A percentile compares a stretch with the other conserved stretches of the same genome.
Evolutionary conservation across 2,113 vertebrate genomes (phyloP).

Genomic region (Ahaetulla prasina): DNA sequence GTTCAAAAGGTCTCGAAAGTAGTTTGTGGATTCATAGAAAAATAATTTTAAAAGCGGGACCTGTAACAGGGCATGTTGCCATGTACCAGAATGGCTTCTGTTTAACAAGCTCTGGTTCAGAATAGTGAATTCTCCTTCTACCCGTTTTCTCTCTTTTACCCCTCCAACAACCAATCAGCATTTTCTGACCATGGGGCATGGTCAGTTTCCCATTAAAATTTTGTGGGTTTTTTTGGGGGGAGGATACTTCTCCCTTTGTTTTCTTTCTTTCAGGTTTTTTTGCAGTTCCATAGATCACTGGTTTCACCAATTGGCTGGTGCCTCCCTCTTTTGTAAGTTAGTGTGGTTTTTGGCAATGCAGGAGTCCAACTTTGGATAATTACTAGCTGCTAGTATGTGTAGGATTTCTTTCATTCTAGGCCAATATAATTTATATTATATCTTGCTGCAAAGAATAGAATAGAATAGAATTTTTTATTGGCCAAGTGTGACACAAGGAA

Average conservation of each 20-base stretch:
- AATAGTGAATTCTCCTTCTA: not conserved
- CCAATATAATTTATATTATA: too few species aligned
- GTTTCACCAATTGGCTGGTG: not conserved
- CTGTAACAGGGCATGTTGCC: not conserved
- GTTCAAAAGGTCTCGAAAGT: not conserved
- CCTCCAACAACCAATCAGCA: not conserved
- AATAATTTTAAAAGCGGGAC: not conserved
- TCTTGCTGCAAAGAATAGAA: too few species aligned
- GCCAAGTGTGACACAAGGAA: too few species aligned
- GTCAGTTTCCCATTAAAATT: not conserved
- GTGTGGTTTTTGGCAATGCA: not conserved
- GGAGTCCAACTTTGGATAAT: not conserved
- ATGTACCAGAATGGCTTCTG: not conserved
- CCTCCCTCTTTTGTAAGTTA: not conserved
- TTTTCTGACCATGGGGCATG: not conserved
- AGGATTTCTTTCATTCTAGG: not conserved
- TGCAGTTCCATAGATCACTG: not conserved
- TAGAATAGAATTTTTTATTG: too few species aligned
- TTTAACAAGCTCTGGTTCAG: not conserved
- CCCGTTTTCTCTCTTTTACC: not conserved
- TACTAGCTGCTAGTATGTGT: not conserved
- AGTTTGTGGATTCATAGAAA: not conserved
- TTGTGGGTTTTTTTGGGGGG: too few species aligned
- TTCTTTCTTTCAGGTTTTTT: not conserved
- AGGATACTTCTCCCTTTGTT: too few species aligned